Evolutionary conservation across 2,113 vertebrate genomes (phyloP), one percentile per base, ranked within the genome.

Genomic region (Osmerus mordax): DNA sequence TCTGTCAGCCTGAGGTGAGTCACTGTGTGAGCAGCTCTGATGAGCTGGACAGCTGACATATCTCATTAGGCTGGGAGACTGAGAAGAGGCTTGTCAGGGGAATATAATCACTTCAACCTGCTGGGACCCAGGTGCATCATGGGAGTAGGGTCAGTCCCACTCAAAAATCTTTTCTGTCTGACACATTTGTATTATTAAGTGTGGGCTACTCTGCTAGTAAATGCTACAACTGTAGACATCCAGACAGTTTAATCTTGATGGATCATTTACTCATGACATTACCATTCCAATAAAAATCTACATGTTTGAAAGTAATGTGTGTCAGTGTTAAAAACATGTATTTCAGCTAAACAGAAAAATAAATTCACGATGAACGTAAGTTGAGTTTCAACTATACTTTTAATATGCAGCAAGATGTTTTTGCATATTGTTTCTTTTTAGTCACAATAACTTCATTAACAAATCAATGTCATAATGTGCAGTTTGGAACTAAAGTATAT

Each of bases 351-450:
- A 68, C 5, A 16, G 65, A 75, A 1, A 72, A 54, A 53, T 2
- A 47, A 73, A 79, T 32, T 4, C 1, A 54, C 66, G 0, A 55
- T 51, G 36, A 73, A 58, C 65, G 75, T 28, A 66, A 51, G 78
- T 41, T 15, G 64, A 67, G 21, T 79, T 80, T 66, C 14, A 84
- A 82, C 67, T 77, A 85, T 71, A 63, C 41, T 71, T 87, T 91
- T 90, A 88, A 88, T 91, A 84, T 81, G 86, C 86, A 88, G 81
- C 84, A 84, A 83, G 36, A 72, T 82, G 19, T 62, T 75, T 82
- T 81, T 85, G 86, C 83, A 69, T 70, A 84, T 82, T 81, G 68
- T 84, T 76, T 81, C 19, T 56, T 67, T 78, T 75, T 71, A 62
- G 70, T 80, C 77, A 80, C 76, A 85, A 78, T 19, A 71, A 72